Evolutionary conservation across 2,113 vertebrate genomes (phyloP).

Genomic region (Erinaceus europaeus): DNA sequence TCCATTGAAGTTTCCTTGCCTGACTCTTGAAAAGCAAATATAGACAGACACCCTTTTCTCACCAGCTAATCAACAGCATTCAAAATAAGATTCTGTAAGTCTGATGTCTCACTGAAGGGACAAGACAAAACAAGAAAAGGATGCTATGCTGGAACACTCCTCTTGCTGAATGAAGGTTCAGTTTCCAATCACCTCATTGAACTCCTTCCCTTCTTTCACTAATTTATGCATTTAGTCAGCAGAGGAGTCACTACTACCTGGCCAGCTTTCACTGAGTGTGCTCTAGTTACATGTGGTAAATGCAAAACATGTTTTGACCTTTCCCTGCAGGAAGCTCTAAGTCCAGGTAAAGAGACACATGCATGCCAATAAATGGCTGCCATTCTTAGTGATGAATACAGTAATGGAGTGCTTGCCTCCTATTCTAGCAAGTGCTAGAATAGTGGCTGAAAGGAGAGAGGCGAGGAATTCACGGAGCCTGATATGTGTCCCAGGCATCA

Average conservation of each 20-base stretch:
- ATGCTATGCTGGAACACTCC: not conserved
- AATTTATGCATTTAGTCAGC: not conserved
- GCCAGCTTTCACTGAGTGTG: not conserved
- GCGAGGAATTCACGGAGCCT: not conserved
- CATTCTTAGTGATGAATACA: not conserved
- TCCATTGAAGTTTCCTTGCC: not conserved
- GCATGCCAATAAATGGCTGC: not conserved
- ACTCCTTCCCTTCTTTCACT: not conserved
- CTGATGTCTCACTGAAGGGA: not conserved
- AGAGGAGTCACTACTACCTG: not conserved
- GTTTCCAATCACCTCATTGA: conserved; percentile 7
- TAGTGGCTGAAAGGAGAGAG: not conserved
- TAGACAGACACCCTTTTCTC: conserved; percentile 29
- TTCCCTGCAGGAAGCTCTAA: not conserved
- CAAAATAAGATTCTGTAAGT: conserved; percentile 49
- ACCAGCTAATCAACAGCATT: not conserved
- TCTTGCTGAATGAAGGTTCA: not conserved
- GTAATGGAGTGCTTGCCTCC: not conserved
- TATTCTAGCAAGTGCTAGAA: too few relatives aligned
- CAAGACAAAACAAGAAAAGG: conserved; percentile 62
- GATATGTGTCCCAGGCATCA: not conserved
- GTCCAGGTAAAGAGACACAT: not conserved
- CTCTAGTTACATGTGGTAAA: not conserved
- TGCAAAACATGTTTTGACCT: not conserved
- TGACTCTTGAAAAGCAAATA: not conserved